Evolutionary conservation across 2,113 vertebrate genomes (phyloP), one percentile per base, ranked within the genome.

Genomic region (Heterochromis multidens): DNA sequence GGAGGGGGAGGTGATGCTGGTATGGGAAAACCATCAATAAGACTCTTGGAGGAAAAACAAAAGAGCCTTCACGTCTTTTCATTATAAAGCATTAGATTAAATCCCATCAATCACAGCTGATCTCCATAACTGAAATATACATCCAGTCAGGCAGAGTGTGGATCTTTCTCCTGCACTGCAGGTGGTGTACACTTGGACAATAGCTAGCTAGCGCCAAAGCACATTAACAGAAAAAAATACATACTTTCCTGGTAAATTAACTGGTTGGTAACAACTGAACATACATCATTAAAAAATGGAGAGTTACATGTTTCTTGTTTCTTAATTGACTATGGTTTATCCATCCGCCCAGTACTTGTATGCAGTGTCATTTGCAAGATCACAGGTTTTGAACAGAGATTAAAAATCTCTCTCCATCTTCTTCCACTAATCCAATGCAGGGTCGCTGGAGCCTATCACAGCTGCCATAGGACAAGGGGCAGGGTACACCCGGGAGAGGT

Each of bases 1-100:
- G 65, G 31, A 27, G 37, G 81, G 63, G 67, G 81, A 85, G 85
- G 21, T 21, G 27, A 31, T 13, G 70, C 46, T 46, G 65, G 8
- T 3, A 49, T 6, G 27, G 78, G 72, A 81, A 90, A 65, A 65
- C 77, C 83, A 91, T 92, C 67, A 89, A 87, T 94, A 81, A 81
- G 82, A 83, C 35, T 77, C 58, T 77, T 81, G 74, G 85, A 92
- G 90, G 82, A 89, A 87, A 92, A 95, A 93, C 80, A 92, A 91
- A 93, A 76, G 77, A 79, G 78, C 61, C 86, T 65, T 52, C 33
- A 83, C 81, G 59, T 89, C 82, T 78, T 94, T 95, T 93, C 86
- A 93, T 92, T 93, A 89, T 77, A 86, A 91, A 93, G 92, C 77
- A 7, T 87, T 90, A 40, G 58, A 83, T 91, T 91, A 78, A 92